Percentiles rank a stretch among this genome's conserved stretches.
Conservation (phyloP, 2,888 invertebrate species). For the Tuta absoluta region DNA sequence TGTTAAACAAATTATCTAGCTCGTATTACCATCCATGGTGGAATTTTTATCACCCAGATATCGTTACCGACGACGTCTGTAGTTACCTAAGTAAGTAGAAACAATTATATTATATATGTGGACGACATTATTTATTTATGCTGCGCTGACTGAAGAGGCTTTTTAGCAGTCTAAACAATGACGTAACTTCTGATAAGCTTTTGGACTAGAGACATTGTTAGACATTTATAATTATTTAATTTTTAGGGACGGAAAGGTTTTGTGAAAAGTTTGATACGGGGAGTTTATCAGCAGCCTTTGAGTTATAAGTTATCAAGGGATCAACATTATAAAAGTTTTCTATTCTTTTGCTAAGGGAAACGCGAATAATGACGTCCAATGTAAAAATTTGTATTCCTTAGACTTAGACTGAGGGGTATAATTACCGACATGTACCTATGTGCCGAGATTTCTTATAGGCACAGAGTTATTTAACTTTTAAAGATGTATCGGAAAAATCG, state of each 20-base stretch:
- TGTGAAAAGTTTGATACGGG: too few relatives aligned
- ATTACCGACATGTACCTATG: too few relatives aligned
- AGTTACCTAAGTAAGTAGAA: neutral
- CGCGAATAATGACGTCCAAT: too few relatives aligned
- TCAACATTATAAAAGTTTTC: too few relatives aligned
- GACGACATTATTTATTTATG: conserved; percentile 9
- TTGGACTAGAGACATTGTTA: neutral
- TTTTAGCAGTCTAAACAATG: conserved; percentile 7
- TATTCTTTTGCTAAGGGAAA: too few relatives aligned
- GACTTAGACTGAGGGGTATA: too few relatives aligned
- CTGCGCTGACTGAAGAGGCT: neutral
- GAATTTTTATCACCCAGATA: conserved; percentile 5
- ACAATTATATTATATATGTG: neutral
- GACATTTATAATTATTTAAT: neutral
- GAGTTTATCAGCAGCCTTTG: too few relatives aligned
- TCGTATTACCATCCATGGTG: neutral
- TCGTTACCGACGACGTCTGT: neutral
- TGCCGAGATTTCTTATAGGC: too few relatives aligned
- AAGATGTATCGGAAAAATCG: too few relatives aligned
- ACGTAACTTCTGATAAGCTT: neutral
- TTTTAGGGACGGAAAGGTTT: neutral
- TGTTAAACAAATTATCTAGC: neutral
- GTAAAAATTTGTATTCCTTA: too few relatives aligned
- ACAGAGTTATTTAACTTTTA: too few relatives aligned
- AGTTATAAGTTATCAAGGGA: too few relatives aligned